Conservation (phyloP, 2,113 vertebrate species). For the Pristiophorus japonicus region DNA sequence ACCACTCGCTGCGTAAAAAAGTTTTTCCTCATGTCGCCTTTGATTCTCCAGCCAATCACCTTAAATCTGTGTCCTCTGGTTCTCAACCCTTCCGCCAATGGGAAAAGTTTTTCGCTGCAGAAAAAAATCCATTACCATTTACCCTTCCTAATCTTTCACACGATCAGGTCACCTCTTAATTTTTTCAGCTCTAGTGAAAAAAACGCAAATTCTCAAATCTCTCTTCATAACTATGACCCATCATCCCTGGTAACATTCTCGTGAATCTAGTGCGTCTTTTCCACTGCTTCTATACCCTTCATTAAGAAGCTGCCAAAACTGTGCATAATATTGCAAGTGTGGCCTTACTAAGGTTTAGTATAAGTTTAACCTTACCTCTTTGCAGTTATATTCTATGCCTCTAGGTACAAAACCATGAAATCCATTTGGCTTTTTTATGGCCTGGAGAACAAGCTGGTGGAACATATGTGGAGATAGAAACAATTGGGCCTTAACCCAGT, state of each 20-base stretch:
- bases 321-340: not conserved
- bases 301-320: not conserved
- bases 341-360: not conserved
- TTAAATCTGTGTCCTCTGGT: too few species aligned
- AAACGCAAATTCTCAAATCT: not conserved
- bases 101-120: too few species aligned
- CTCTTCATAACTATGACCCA: not conserved
- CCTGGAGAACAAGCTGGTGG: not conserved
- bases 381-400: not conserved
- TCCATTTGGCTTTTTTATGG: not conserved
- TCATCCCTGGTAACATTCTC: not conserved
- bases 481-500: not conserved
- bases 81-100: too few species aligned
- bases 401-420: not conserved
- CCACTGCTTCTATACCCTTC: not conserved
- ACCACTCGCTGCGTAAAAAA: too few species aligned
- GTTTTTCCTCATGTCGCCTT: too few species aligned
- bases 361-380: not conserved
- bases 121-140: not conserved
- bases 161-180: not conserved
- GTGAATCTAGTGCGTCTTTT: not conserved
- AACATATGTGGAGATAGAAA: not conserved
- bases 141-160: not conserved
- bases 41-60: too few species aligned
- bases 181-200: not conserved